Conservation (phyloP, 2,113 vertebrate genomes). For the Myrmophylax atrothorax region DNA sequence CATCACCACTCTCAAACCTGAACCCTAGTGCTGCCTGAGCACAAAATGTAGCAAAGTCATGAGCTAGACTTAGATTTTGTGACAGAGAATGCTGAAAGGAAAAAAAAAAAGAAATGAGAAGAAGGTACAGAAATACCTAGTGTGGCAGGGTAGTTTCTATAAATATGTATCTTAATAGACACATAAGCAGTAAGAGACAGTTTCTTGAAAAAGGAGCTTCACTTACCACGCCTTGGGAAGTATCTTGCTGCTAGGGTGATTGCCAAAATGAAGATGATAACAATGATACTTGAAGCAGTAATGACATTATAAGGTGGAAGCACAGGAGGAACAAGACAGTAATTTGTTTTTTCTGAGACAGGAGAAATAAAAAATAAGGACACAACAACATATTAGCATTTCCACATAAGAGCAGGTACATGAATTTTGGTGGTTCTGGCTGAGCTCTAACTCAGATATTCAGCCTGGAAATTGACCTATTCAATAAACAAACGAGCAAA, state of each 20-base stretch:
- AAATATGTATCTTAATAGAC: neutral
- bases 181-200: neutral
- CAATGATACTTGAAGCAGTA: slow-evolving; percentile 25
- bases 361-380: slow-evolving; percentile 7
- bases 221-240: slow-evolving; percentile 46
- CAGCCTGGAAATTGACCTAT: neutral
- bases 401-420: neutral
- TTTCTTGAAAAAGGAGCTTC: neutral
- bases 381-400: neutral
- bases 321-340: neutral
- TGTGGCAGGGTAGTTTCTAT: neutral
- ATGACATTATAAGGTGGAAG: slow-evolving; percentile 2
- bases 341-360: neutral
- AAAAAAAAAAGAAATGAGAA: neutral
- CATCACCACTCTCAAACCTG: neutral
- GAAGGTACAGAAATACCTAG: neutral
- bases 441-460: neutral
- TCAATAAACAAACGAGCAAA: neutral
- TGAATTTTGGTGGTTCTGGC: neutral
- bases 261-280: slow-evolving; percentile 36
- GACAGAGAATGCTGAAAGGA: neutral
- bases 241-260: slow-evolving; percentile 1
- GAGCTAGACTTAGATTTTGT: slow-evolving; percentile 1
- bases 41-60: neutral
- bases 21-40: neutral